Conservation (phyloP, 1,140 invertebrate genomes). For the Stegodyphus dumicola region DNA sequence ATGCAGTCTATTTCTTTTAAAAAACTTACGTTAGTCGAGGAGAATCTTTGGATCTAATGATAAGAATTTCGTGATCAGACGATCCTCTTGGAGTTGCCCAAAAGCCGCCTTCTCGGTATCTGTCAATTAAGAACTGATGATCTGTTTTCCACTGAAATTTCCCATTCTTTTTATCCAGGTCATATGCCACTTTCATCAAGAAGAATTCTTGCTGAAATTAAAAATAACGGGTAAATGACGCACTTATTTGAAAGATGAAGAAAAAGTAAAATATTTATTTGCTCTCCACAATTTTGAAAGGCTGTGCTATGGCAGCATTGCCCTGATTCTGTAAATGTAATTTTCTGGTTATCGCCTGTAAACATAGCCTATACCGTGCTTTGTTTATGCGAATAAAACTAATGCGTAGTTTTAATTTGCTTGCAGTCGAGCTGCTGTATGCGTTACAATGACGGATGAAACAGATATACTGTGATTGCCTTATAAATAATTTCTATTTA, state of each 20-base stretch:
- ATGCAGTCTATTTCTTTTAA: too few relatives aligned
- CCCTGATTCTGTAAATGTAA: background rate
- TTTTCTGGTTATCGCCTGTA: background rate
- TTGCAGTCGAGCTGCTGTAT: too few relatives aligned
- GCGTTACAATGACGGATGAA: too few relatives aligned
- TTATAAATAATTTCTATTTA: too few relatives aligned
- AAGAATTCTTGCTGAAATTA: background rate
- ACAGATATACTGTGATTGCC: too few relatives aligned
- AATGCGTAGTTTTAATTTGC: too few relatives aligned
- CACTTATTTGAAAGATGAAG: background rate
- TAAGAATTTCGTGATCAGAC: background rate
- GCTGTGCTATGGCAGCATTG: background rate
- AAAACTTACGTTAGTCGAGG: background rate
- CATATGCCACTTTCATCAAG: background rate
- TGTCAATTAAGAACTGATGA: slow-evolving; percentile 7
- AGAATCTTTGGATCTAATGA: background rate
- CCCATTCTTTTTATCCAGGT: background rate
- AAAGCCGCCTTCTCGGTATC: background rate
- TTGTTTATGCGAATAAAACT: too few relatives aligned
- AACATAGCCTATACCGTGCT: too few relatives aligned
- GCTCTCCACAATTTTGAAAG: background rate
- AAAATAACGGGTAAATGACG: background rate
- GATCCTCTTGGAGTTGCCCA: background rate
- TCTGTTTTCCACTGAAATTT: slow-evolving; percentile 2
- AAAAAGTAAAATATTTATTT: background rate